Percentiles rank a stretch among this genome's conserved stretches.
Evolutionary conservation across 2,888 invertebrate genomes (phyloP).

Genomic region (Aricia artaxerxes): DNA sequence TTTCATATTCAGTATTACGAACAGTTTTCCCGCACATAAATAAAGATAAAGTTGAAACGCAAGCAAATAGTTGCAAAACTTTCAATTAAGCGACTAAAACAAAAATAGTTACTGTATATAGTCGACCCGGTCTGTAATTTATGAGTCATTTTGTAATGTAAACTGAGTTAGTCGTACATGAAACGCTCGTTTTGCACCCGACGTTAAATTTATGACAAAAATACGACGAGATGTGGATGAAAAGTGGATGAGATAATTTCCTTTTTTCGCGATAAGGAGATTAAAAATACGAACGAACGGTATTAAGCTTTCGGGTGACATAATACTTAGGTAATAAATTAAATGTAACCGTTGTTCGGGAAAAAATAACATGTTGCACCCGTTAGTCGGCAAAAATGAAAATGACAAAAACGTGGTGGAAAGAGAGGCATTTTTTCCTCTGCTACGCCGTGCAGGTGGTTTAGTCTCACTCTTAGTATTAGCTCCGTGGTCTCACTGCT

Average conservation of each 20-base stretch:
- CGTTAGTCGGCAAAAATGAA: no score
- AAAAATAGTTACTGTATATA: slow-evolving; percentile 29
- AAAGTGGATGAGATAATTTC: slow-evolving; percentile 19
- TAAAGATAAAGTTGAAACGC: slow-evolving; percentile 8
- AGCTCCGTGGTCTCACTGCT: no score
- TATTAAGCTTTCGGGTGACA: neutral
- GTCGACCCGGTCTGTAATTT: slow-evolving; percentile 56
- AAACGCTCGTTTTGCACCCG: slow-evolving; percentile 63
- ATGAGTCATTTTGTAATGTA: slow-evolving; percentile 74
- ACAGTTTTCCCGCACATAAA: slow-evolving; percentile 13
- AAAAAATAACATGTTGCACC: no score
- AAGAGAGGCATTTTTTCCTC: no score
- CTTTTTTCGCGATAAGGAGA: slow-evolving; percentile 16
- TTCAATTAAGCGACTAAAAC: slow-evolving; percentile 26
- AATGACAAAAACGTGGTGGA: no score
- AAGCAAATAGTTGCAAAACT: slow-evolving; percentile 17
- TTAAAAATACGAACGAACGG: neutral
- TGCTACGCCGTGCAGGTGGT: no score
- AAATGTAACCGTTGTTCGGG: no score
- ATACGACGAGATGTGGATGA: slow-evolving; percentile 37
- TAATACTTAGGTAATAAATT: no score
- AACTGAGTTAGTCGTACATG: slow-evolving; percentile 65
- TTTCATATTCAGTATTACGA: neutral
- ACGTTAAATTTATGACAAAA: slow-evolving; percentile 70
- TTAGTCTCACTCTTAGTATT: no score